Percentiles rank a stretch among this genome's conserved stretches.
Conservation (phyloP, 2,113 vertebrate genomes). For the Laticauda colubrina region DNA sequence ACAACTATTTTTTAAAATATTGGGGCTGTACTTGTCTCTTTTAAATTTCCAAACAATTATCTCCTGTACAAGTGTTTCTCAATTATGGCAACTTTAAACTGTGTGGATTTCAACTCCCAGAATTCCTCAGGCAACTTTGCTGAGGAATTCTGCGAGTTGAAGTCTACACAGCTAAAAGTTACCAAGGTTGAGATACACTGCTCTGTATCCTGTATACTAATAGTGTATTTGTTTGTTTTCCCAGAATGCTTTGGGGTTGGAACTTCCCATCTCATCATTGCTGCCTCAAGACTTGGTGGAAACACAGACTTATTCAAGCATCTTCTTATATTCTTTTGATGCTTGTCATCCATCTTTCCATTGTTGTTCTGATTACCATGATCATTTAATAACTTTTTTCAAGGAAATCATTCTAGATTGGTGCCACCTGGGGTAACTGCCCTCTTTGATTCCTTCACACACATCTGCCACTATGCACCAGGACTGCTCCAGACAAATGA, state of each 20-base stretch:
- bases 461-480: not conserved
- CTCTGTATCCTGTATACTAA: not conserved
- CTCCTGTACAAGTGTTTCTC: fast-evolving
- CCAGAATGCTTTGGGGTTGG: conserved; percentile 5
- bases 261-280: fast-evolving
- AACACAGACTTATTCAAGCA: conserved; percentile 11
- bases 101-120: not conserved
- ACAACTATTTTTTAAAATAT: not conserved
- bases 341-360: not conserved
- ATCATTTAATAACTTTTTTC: not conserved
- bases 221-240: not conserved
- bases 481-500: conserved; percentile 13
- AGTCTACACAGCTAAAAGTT: not conserved
- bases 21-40: not conserved
- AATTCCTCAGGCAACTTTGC: not conserved
- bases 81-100: not conserved
- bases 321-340: not conserved
- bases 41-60: not conserved
- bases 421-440: not conserved
- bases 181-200: not conserved
- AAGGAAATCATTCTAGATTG: not conserved
- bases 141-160: not conserved
- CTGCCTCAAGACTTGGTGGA: conserved; percentile 11
- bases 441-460: not conserved
- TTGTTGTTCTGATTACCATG: not conserved